Evolutionary conservation across 1,140 invertebrate genomes (phyloP), one percentile per base, ranked within the genome.

Genomic region (Colletes latitarsis): DNA sequence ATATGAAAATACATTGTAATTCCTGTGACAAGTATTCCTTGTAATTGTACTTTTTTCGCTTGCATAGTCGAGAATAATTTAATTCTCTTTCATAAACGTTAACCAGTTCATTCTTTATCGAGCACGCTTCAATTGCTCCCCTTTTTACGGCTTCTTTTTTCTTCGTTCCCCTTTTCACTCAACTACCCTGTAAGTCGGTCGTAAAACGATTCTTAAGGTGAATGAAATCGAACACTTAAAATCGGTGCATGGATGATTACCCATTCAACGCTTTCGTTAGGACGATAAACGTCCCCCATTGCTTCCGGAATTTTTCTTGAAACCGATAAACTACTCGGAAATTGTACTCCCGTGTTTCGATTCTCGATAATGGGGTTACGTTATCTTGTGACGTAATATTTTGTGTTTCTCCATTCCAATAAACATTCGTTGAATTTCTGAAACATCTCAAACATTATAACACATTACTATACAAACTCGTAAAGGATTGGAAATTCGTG

Each of bases 261-360:
- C 75, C 75, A 77, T 77, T 77, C 75, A 77, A 17, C 49, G 57
- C 43, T 77, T 77, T 71, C 67, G 55, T 77, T 71, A 71, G 67
- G 15, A 71, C 75, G 75, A 77, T 77, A 77, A 77, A 70, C 67
- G 75, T 77, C 43, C 62, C 67, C 49, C 62, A 49, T 75, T 75
- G 73, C 62, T 70, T 41, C 53, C 43, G 41, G 64, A 49, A 77
- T 69, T 43, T 41, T 58, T 43, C 41, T 46, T 10, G 21, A 57
- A 43, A 43, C 52, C 64, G 66, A 77, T 77, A 77, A 77, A 77
- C 66, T 46, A 58, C 64, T 69, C 74, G 74, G 74, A 77, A 77
- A 77, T 69, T 67, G 74, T 69, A 55, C 74, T 43, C 58, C 67
- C 49, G 55, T 58, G 43, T 53, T 49, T 77, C 74, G 74, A 77